Percentiles rank a stretch among this genome's conserved stretches.
Evolutionary conservation across 2,888 invertebrate genomes (phyloP).

Genomic region (Antheraea assamensis): DNA sequence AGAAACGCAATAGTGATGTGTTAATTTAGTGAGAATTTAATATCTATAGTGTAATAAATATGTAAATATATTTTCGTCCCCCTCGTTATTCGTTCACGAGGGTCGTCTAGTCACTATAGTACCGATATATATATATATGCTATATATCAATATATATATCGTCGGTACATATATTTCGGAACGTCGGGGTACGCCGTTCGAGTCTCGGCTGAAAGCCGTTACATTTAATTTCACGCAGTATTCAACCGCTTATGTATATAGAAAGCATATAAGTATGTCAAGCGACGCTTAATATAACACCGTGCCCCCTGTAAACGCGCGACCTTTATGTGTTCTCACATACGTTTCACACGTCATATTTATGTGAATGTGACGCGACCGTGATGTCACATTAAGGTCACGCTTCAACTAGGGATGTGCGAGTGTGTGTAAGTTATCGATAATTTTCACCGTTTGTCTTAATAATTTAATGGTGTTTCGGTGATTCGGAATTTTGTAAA

Average conservation of each 20-base stretch:
- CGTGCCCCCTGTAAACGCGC: not conserved
- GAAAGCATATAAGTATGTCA: constrained; percentile 34
- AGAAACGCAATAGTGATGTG: constrained; percentile 47
- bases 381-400: no score
- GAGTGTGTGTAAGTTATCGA: constrained; percentile 7
- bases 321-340: no score
- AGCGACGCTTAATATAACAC: not conserved
- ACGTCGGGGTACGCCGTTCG: constrained; percentile 26
- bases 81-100: constrained; percentile 50
- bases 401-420: constrained; percentile 26
- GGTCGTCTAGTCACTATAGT: constrained; percentile 75
- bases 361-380: no score
- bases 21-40: constrained; percentile 71
- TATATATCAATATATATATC: constrained; percentile 19
- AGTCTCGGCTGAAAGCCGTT: constrained; percentile 52
- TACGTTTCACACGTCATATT: no score
- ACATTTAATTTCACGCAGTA: constrained; percentile 51
- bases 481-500: constrained; percentile 45
- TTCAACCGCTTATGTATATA: constrained; percentile 67
- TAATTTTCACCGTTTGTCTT: not conserved
- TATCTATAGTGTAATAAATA: constrained; percentile 58
- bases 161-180: not conserved
- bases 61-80: constrained; percentile 67
- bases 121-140: constrained; percentile 49
- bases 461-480: not conserved